These are phyloP conservation scores for Melinaea marsaeus DNA, from an alignment of 2,888 invertebrate species.

Conservation along the genomic window DNA sequence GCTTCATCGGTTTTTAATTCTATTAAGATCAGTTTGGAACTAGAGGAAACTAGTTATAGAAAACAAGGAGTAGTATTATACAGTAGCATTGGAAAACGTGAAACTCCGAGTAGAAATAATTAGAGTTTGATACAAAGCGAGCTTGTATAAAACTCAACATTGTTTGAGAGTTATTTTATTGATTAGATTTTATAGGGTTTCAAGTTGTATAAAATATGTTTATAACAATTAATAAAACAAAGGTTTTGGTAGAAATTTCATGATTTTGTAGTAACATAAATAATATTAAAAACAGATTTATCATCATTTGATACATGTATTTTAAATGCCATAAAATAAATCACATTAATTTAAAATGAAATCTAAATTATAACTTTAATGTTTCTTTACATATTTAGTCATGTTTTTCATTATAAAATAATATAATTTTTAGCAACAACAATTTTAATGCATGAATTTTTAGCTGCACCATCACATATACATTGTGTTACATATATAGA, in stretches of 20 bases:
- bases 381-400: too few species aligned
- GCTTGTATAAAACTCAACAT: background rate
- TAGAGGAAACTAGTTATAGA: background rate
- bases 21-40: background rate
- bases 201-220: background rate
- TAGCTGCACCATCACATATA: too few species aligned
- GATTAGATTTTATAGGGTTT: background rate
- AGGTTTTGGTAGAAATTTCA: background rate
- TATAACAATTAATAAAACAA: background rate
- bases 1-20: constrained; percentile 24
- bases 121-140: constrained; percentile 3
- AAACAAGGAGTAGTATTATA: background rate
- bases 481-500: too few species aligned
- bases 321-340: too few species aligned
- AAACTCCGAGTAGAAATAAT: background rate
- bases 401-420: too few species aligned
- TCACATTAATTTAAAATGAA: too few species aligned
- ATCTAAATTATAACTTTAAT: too few species aligned
- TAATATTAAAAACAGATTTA: too few species aligned
- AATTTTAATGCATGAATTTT: too few species aligned
- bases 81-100: background rate
- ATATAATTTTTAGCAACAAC: too few species aligned
- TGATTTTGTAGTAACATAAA: too few species aligned
- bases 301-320: too few species aligned
- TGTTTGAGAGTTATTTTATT: background rate